These are phyloP conservation scores for Neoseiulus cucumeris DNA, from an alignment of 1,140 invertebrate species.

Conservation along the genomic window DNA sequence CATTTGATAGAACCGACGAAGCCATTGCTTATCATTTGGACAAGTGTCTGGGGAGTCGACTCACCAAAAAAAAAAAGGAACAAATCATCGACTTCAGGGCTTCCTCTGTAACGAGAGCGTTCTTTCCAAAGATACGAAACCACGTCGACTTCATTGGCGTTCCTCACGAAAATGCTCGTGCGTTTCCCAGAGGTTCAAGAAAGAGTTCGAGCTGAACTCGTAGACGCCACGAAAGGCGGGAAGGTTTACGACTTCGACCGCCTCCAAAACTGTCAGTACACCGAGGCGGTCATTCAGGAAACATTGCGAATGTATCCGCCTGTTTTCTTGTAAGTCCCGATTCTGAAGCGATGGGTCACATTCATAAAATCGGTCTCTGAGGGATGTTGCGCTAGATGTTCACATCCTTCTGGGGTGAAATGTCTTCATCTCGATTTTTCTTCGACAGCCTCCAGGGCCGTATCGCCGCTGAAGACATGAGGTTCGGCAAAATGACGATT, in stretches of 20 bases:
- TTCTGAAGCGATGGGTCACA: too few species aligned
- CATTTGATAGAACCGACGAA: too few species aligned
- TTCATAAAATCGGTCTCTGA: not conserved
- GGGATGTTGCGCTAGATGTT: not conserved
- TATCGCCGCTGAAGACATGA: slow-evolving; percentile 4
- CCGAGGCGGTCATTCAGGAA: not conserved
- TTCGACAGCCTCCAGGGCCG: slow-evolving; percentile 9
- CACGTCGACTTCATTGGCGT: slow-evolving; percentile 30
- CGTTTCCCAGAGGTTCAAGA: slow-evolving; percentile 31
- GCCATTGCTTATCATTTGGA: too few species aligned
- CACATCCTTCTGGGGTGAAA: slow-evolving; percentile 19
- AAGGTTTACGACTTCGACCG: not conserved
- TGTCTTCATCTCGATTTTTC: too few species aligned
- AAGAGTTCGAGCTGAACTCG: slow-evolving; percentile 27
- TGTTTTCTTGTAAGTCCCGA: not conserved
- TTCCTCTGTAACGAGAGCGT: too few species aligned
- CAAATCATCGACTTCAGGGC: too few species aligned
- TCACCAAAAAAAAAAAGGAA: too few species aligned
- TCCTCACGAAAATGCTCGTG: slow-evolving; percentile 30
- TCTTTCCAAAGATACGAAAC: slow-evolving; percentile 26
- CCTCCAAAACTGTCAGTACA: not conserved
- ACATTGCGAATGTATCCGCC: not conserved
- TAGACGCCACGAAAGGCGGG: not conserved
- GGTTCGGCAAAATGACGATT: slow-evolving; percentile 18
- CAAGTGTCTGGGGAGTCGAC: too few species aligned